These are phyloP conservation scores for Perccottus glenii DNA, from an alignment of 2,113 vertebrate species.

Conservation along the genomic window DNA sequence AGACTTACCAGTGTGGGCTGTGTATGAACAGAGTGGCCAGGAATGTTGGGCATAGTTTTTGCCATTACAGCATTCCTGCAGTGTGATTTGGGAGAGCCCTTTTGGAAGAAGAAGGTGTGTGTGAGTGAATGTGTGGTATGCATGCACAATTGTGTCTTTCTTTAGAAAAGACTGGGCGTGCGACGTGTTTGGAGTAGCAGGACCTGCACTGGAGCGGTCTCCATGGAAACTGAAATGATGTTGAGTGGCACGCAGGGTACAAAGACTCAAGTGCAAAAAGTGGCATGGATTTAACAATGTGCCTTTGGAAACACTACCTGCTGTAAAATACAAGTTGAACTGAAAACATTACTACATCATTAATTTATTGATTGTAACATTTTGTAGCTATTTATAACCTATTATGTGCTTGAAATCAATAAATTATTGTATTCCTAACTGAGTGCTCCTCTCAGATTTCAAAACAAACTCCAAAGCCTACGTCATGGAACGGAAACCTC, in stretches of 20 bases:
- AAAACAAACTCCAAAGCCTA: conserved; percentile 28
- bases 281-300: background rate
- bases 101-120: conserved; percentile 33
- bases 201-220: conserved; percentile 40
- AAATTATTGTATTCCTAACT: conserved; percentile 56
- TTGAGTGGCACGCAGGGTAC: conserved; percentile 1
- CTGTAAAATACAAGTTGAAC: background rate
- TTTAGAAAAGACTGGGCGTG: conserved; percentile 53
- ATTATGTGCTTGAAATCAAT: conserved; percentile 41
- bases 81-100: conserved; percentile 42
- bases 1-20: conserved; percentile 19
- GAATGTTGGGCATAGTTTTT: conserved; percentile 49
- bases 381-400: conserved; percentile 40
- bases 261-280: conserved; percentile 16
- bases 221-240: conserved; percentile 55
- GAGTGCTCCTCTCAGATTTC: conserved; percentile 13
- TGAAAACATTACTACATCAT: background rate
- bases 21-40: conserved; percentile 27
- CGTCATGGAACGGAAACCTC: conserved; percentile 23
- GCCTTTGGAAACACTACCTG: conserved; percentile 1
- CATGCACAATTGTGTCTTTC: conserved; percentile 37
- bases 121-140: conserved; percentile 49
- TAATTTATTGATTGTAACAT: conserved; percentile 55
- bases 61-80: conserved; percentile 51
- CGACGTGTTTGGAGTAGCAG: conserved; percentile 20